Percentiles rank a stretch among this genome's conserved stretches.
Evolutionary conservation across 1,140 invertebrate species (phyloP).

Genomic region (Drosophila leontia): DNA sequence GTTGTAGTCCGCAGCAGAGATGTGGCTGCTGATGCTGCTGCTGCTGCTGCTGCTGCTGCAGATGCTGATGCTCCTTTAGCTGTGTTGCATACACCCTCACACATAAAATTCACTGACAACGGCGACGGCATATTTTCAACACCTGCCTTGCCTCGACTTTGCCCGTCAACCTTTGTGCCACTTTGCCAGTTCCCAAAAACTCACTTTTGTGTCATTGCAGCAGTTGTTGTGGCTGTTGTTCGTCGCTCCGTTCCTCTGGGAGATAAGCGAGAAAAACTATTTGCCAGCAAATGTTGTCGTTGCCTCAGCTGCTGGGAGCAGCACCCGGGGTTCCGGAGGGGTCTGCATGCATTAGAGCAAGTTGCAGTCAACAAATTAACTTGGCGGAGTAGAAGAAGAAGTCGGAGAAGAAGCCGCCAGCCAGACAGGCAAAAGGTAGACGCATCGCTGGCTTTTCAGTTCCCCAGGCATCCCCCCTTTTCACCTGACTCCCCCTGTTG

Average conservation of each 20-base stretch:
- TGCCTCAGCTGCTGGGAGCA: conserved; percentile 37
- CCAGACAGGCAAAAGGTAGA: conserved; percentile 37
- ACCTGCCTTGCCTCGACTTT: conserved; percentile 71
- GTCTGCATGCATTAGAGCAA: conserved; percentile 81
- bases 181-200: conserved; percentile 81
- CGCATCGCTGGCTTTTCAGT: conserved; percentile 34
- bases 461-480: conserved; percentile 8
- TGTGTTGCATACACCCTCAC: conserved; percentile 54
- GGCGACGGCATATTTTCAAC: conserved; percentile 77
- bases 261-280: conserved; percentile 64
- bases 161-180: conserved; percentile 80
- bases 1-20: conserved; percentile 6
- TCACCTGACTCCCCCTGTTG: conserved; percentile 4
- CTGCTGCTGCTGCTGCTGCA: conserved; percentile 33
- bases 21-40: conserved; percentile 32
- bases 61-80: conserved; percentile 11
- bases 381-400: conserved; percentile 39
- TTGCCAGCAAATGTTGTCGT: conserved; percentile 72
- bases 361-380: conserved; percentile 80
- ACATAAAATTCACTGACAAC: conserved; percentile 58
- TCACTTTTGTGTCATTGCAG: conserved; percentile 78
- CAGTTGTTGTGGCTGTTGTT: conserved; percentile 39
- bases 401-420: conserved; percentile 27
- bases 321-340: conserved; percentile 9
- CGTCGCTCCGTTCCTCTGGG: conserved; percentile 31